These are phyloP conservation scores for Drosophila buzzatii DNA, from an alignment of 2,888 invertebrate species.

Conservation along the genomic window DNA sequence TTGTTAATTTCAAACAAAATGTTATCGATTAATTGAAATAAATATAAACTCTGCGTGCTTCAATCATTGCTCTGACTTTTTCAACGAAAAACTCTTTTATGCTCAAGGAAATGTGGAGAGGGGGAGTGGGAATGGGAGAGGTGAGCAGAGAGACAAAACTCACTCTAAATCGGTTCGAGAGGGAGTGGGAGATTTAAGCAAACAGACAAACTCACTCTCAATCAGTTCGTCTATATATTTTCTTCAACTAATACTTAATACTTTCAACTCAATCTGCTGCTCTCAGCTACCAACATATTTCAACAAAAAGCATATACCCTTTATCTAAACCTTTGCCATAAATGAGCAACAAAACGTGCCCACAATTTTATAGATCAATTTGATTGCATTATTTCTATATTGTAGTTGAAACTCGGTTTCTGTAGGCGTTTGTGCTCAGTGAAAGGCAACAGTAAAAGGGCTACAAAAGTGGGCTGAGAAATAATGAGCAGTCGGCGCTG, in stretches of 20 bases:
- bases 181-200: not conserved
- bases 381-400: constrained; percentile 4
- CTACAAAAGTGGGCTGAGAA: constrained; percentile 1
- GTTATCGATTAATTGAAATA: not conserved
- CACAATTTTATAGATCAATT: constrained; percentile 30
- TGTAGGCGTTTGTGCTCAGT: constrained; percentile 30
- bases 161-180: not conserved
- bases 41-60: not conserved
- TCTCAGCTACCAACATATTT: not conserved
- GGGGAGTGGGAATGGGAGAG: too few species aligned
- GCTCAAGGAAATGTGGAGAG: too few species aligned
- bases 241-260: not conserved
- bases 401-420: not conserved
- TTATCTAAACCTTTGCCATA: not conserved
- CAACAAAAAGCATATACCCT: not conserved
- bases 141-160: not conserved
- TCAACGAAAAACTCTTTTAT: not conserved
- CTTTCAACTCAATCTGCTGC: not conserved
- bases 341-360: constrained; percentile 24
- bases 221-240: not conserved
- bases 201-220: not conserved
- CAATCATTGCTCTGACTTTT: not conserved
- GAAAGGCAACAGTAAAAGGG: constrained; percentile 38
- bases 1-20: too few species aligned
- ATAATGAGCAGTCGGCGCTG: constrained; percentile 5